Conservation (phyloP, 2,888 invertebrate genomes). For the Netelia inedita region DNA sequence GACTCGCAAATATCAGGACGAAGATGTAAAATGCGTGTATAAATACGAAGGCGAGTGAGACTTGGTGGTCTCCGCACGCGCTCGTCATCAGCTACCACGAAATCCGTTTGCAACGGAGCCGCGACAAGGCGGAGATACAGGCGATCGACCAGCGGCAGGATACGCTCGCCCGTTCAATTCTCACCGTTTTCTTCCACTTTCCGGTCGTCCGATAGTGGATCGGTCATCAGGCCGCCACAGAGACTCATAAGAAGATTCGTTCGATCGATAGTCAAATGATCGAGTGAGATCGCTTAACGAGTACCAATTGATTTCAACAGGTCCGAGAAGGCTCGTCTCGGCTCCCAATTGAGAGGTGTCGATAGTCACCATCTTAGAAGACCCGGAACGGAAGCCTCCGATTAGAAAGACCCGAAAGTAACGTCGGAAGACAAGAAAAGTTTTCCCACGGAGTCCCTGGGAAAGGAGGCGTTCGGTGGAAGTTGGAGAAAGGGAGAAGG, state of each 20-base stretch:
- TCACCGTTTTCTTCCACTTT: slow-evolving; percentile 46
- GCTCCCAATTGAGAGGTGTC: too few relatives aligned
- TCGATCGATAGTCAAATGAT: background rate
- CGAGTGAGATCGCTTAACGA: too few relatives aligned
- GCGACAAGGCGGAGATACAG: slow-evolving; percentile 43
- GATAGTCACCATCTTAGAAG: too few relatives aligned
- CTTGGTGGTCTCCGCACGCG: slow-evolving; percentile 25
- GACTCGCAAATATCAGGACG: slow-evolving; percentile 28
- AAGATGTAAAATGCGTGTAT: slow-evolving; percentile 65
- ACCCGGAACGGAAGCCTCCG: too few relatives aligned
- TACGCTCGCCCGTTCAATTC: slow-evolving; percentile 23
- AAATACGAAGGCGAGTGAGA: slow-evolving; percentile 44
- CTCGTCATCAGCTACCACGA: slow-evolving; percentile 21
- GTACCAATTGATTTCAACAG: too few relatives aligned
- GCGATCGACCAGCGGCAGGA: slow-evolving; percentile 63
- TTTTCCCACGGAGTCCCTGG: background rate
- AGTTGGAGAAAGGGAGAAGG: background rate
- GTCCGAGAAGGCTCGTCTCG: too few relatives aligned
- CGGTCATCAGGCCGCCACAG: background rate
- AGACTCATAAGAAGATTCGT: background rate
- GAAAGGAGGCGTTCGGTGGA: background rate
- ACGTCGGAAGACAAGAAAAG: too few relatives aligned
- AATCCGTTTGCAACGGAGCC: background rate
- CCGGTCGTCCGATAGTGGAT: slow-evolving; percentile 10
- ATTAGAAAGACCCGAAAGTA: too few relatives aligned